Conservation (phyloP, 2,797 vertebrate genomes). For the Pseudocheirus occidentalis region DNA sequence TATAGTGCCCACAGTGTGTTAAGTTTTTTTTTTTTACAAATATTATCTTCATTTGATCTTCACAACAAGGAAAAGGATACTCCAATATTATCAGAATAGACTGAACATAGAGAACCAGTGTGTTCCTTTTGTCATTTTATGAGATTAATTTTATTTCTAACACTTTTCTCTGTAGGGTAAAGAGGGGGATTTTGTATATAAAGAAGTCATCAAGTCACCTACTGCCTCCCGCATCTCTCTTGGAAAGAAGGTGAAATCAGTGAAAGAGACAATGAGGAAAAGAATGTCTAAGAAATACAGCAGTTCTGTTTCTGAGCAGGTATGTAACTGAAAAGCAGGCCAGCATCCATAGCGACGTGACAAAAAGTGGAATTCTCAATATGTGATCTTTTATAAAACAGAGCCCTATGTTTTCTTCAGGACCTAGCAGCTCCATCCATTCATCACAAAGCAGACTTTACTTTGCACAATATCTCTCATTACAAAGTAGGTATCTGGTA, state of each 20-base stretch:
- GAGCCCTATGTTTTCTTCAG: background rate
- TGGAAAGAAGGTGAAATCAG: conserved; percentile 98
- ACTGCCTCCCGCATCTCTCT: conserved; percentile 95
- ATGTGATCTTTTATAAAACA: background rate
- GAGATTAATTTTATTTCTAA: conserved; percentile 15
- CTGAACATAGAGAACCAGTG: background rate
- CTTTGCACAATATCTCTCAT: background rate
- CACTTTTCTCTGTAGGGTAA: conserved; percentile 86
- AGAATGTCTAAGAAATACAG: conserved; percentile 99
- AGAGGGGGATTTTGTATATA: conserved; percentile 95
- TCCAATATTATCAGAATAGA: conserved; percentile 28
- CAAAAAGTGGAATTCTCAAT: fast-evolving
- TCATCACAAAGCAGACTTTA: background rate
- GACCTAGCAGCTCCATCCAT: background rate
- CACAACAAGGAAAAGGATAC: background rate
- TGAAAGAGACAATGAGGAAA: conserved; percentile 99
- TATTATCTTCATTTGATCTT: background rate
- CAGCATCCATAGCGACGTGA: background rate
- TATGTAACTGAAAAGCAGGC: conserved; percentile 70
- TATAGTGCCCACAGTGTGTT: background rate
- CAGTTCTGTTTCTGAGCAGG: conserved; percentile 95
- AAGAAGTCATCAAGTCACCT: conserved; percentile 96
- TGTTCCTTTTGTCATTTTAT: conserved; percentile 32
- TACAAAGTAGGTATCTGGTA: background rate
- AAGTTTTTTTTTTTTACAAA: background rate